Conservation (phyloP, 2,888 invertebrate genomes). For the Andrena chrysosceles region DNA sequence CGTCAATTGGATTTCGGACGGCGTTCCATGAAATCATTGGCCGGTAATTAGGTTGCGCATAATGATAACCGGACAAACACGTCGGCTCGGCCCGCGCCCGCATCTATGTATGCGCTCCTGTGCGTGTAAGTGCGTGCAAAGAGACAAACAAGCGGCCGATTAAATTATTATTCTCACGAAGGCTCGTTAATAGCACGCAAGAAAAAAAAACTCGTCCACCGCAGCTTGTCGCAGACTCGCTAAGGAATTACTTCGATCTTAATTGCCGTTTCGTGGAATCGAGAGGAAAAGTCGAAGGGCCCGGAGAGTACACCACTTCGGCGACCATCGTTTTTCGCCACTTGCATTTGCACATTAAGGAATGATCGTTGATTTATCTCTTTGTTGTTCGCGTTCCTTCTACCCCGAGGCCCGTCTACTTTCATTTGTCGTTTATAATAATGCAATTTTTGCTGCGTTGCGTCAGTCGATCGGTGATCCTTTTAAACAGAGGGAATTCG, state of each 20-base stretch:
- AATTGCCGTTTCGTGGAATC: conserved; percentile 59
- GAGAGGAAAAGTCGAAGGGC: conserved; percentile 37
- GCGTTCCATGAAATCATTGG: conserved; percentile 73
- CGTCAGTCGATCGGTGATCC: not conserved
- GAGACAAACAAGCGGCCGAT: conserved; percentile 47
- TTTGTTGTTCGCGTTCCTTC: conserved; percentile 23
- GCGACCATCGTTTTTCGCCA: conserved; percentile 31
- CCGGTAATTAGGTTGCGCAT: conserved; percentile 74
- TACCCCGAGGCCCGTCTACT: not conserved
- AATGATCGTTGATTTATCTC: conserved; percentile 47
- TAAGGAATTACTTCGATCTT: conserved; percentile 51
- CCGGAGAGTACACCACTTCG: not conserved
- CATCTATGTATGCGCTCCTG: not conserved
- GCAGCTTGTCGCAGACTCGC: conserved; percentile 26
- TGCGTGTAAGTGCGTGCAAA: conserved; percentile 22
- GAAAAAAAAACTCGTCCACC: conserved; percentile 39
- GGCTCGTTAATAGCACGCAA: conserved; percentile 55
- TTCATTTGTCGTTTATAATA: not conserved
- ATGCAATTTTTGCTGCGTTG: not conserved
- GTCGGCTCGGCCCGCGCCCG: conserved; percentile 32
- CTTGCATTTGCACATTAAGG: conserved; percentile 53
- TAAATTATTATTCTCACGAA: conserved; percentile 67
- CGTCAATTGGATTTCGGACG: conserved; percentile 70
- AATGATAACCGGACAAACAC: conserved; percentile 70
- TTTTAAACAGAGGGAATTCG: too few species aligned